Evolutionary conservation across 2,888 invertebrate species (phyloP), one percentile per base, ranked within the genome.

Genomic region (Dorcus hopei): DNA sequence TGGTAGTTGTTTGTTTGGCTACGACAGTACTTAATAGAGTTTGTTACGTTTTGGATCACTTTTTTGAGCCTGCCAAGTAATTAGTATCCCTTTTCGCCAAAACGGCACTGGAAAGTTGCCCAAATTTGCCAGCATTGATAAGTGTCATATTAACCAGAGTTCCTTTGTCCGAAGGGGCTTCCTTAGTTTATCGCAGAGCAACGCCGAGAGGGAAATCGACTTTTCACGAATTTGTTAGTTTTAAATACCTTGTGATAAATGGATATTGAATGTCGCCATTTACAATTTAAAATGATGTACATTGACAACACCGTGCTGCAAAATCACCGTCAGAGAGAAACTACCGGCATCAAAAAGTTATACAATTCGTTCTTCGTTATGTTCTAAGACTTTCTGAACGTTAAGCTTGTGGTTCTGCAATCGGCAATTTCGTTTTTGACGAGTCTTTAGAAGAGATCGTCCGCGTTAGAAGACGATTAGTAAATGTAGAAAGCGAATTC

Each of bases 341-440:
- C 90, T 26, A 91, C 91, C 50, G 91, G 91, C 62, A 90, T 91
- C 74, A 91, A 91, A 80, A 91, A 91, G 79, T 81, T 91, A 76
- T 91, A 91, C 82, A 91, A 91, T 81, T 91, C 91, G 62, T 91
- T 91, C 81, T 91, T 91, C 79, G 91, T 91, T 68, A 85, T 91
- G 79, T 91, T 91, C 81, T 91, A 91, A 90, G 81, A 74, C 72
- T 64, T 40, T 55, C 58, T 49, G 59, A 48, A 38, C 42, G 38
- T 57, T 50, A 64, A 62, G 68, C 43, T 67, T 63, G 65, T 51
- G 56, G 51, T 59, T 64, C 58, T 57, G 68, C 26, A 54, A 60
- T 61, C 61, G 63, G 42, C 47, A 48, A 50, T 54, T 52, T 56
- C 5, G 76, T 50, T 51, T 49, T 57, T 80, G 80, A 80, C 42